A percentile compares a stretch with the other conserved stretches of the same genome.
These are phyloP conservation scores for Cyrtonyx montezumae DNA, from an alignment of 2,113 vertebrate species.

Conservation along the genomic window DNA sequence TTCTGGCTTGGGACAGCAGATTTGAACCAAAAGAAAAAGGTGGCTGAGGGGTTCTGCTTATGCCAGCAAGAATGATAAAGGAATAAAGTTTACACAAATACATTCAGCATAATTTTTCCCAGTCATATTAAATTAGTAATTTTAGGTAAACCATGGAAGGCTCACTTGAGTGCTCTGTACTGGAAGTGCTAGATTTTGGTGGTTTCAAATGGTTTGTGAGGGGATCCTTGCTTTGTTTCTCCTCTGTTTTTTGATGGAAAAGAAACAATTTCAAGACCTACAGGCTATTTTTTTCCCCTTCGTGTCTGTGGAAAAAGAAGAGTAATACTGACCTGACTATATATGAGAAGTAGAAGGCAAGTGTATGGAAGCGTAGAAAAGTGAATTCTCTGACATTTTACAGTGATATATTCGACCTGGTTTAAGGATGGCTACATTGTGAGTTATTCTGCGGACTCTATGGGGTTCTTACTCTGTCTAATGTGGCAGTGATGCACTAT, in stretches of 20 bases:
- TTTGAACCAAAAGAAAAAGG: background rate
- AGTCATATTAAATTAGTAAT: background rate
- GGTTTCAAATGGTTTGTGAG: background rate
- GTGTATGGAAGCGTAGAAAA: background rate
- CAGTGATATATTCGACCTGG: background rate
- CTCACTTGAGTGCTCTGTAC: background rate
- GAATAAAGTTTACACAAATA: background rate
- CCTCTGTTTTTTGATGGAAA: background rate
- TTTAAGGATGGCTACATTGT: background rate
- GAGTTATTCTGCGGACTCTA: background rate
- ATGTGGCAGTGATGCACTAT: background rate
- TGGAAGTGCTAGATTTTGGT: background rate
- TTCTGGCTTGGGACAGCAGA: background rate
- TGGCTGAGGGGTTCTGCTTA: background rate
- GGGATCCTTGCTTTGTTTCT: background rate
- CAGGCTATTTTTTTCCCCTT: background rate
- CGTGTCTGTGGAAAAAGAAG: background rate
- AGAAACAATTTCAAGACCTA: background rate
- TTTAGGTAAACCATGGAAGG: background rate
- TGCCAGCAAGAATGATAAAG: background rate
- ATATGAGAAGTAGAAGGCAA: background rate
- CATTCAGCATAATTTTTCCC: background rate
- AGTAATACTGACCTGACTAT: background rate
- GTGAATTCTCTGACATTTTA: background rate
- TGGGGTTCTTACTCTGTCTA: background rate